A percentile compares a stretch with the other conserved stretches of the same genome.
These are phyloP conservation scores for Rhinoderma darwinii DNA, from an alignment of 2,113 vertebrate species.

Conservation along the genomic window DNA sequence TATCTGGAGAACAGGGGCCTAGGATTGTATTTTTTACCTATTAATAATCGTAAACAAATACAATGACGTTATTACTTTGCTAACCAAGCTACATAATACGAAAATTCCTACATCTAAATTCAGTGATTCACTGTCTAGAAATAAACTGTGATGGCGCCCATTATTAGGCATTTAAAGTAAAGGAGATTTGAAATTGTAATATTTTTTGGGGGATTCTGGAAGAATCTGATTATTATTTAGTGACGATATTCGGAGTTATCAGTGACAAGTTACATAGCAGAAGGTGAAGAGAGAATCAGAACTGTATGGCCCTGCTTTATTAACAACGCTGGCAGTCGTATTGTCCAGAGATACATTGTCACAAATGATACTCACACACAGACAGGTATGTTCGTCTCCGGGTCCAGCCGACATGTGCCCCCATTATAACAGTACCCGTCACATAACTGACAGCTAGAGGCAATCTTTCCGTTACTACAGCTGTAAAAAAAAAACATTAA, in stretches of 20 bases:
- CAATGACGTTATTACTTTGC: too few species aligned
- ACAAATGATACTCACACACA: slow-evolving; percentile 90
- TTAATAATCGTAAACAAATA: too few species aligned
- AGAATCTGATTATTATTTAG: neutral
- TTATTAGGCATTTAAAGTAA: neutral
- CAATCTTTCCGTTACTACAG: slow-evolving; percentile 95
- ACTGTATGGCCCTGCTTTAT: slow-evolving; percentile 16
- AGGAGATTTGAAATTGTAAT: neutral
- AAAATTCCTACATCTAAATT: too few species aligned
- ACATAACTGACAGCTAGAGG: slow-evolving; percentile 95
- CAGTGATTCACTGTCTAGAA: too few species aligned
- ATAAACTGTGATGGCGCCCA: too few species aligned
- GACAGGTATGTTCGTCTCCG: slow-evolving; percentile 91
- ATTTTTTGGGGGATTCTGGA: neutral
- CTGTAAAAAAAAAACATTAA: slow-evolving; percentile 69
- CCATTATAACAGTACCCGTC: slow-evolving; percentile 98
- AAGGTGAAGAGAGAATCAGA: slow-evolving; percentile 26
- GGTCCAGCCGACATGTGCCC: slow-evolving; percentile 94
- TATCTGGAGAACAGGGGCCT: too few species aligned
- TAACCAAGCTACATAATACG: too few species aligned
- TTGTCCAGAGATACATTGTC: neutral
- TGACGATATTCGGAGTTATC: neutral
- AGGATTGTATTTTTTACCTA: too few species aligned
- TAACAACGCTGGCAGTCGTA: slow-evolving; percentile 10
- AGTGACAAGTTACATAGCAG: slow-evolving; percentile 12